These are phyloP conservation scores for Erithacus rubecula DNA, from an alignment of 2,797 vertebrate species.

Conservation along the genomic window DNA sequence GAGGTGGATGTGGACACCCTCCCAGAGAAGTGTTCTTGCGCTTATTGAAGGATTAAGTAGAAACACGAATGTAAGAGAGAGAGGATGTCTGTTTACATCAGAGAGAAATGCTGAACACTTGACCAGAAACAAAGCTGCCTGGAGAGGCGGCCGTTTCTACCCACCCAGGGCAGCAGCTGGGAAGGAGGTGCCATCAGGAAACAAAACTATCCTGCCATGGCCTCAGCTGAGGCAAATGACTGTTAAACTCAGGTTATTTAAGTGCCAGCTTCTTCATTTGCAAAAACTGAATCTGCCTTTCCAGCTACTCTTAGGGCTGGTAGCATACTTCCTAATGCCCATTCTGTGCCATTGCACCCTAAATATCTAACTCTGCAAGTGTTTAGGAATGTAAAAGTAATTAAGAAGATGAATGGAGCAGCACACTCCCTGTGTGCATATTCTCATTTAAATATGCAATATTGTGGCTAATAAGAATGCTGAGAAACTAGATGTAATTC, in stretches of 20 bases:
- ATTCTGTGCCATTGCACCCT: accelerated
- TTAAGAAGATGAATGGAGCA: not conserved
- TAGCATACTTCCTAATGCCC: not conserved
- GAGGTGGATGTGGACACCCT: not conserved
- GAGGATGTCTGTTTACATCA: not conserved
- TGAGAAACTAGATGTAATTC: not conserved
- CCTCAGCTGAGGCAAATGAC: not conserved
- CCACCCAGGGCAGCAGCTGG: accelerated
- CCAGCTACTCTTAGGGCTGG: not conserved
- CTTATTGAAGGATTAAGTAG: not conserved
- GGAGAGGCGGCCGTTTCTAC: not conserved
- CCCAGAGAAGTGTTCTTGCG: not conserved
- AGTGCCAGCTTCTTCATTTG: not conserved
- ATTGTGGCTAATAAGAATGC: not conserved
- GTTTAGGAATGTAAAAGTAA: not conserved
- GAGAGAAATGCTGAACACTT: not conserved
- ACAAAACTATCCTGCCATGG: not conserved
- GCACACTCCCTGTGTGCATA: not conserved
- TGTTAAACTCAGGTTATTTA: not conserved
- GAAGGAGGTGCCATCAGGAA: not conserved
- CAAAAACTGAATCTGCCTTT: not conserved
- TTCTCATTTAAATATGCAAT: not conserved
- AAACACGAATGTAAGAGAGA: not conserved
- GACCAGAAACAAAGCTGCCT: not conserved
- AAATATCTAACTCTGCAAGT: not conserved